Evolutionary conservation across 1,140 invertebrate species (phyloP), one percentile per base, ranked within the genome.

Genomic region (Pseudoatta argentina): DNA sequence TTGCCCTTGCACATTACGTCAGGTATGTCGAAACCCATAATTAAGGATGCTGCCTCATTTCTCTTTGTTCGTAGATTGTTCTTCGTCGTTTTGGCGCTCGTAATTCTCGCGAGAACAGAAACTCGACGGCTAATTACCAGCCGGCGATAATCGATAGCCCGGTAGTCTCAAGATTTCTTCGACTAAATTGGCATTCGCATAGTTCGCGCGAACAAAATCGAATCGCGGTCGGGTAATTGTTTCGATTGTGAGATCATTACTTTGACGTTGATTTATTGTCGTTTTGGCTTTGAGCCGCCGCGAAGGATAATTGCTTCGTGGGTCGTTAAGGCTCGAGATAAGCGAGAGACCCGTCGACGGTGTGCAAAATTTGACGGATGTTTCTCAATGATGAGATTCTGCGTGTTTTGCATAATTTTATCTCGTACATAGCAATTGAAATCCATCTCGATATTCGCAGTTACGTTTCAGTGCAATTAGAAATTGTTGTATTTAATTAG

Each of bases 251-350:
- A 53, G 69, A 76, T 88, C 71, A 30, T 77, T 86, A 63, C 69
- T 71, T 82, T 72, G 87, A 87, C 90, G 39, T 87, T 91, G 87
- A 91, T 91, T 91, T 91, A 91, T 91, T 57, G 81, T 85, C 72
- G 78, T 87, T 91, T 85, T 79, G 76, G 85, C 76, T 91, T 86
- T 87, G 83, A 86, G 88, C 71, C 44, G 76, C 88, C 86, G 86
- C 85, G 51, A 83, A 72, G 67, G 69, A 83, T 83, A 83, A 83
- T 83, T 83, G 79, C 79, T 83, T 73, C 39, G 79, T 61, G 59
- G 69, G 39, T 83, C 79, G 79, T 83, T 83, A 83, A 73, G 79
- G 24, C 69, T 18, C 6, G 14, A 75, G 69, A 83, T 83, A 75
- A 83, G 69, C 69, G 24, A 61, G 55, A 1, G 55, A 1, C 18